These are phyloP conservation scores for Eulacestoma nigropectus DNA, from an alignment of 2,113 vertebrate species.

Conservation along the genomic window DNA sequence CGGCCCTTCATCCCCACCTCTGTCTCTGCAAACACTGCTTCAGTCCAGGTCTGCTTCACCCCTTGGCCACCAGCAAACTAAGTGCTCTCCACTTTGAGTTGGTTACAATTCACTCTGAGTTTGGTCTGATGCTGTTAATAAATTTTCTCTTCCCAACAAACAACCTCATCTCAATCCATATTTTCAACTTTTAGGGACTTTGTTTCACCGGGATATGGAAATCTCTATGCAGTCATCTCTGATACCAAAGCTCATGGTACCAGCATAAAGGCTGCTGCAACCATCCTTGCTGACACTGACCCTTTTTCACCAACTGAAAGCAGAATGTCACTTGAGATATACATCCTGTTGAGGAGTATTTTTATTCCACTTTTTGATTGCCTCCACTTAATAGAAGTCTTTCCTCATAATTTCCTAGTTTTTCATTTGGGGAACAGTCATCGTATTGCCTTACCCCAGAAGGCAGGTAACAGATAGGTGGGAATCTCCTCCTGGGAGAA, in stretches of 20 bases:
- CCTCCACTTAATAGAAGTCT: not conserved
- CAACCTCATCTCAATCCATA: not conserved
- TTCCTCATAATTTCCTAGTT: not conserved
- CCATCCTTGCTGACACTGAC: not conserved
- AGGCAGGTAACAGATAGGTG: not conserved
- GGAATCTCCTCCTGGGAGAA: constrained; percentile 3
- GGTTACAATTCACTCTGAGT: not conserved
- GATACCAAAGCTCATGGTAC: not conserved
- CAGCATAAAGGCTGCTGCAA: not conserved
- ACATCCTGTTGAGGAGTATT: not conserved
- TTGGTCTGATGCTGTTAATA: not conserved
- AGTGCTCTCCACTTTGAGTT: not conserved
- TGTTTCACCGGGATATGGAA: not conserved
- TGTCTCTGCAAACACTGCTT: not conserved
- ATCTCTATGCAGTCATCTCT: not conserved
- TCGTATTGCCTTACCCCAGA: not conserved
- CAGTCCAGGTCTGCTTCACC: not conserved
- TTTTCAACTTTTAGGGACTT: not conserved
- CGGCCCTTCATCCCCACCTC: not conserved
- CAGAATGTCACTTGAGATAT: not conserved
- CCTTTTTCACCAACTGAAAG: not conserved
- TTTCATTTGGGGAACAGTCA: not conserved
- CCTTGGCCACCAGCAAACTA: not conserved
- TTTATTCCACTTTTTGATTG: not conserved
- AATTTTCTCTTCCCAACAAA: not conserved